A percentile compares a stretch with the other conserved stretches of the same genome.
phyloP scores from a whole-genome alignment of 2,888 invertebrate genomes.

The Mallateleia sp. region DNA sequence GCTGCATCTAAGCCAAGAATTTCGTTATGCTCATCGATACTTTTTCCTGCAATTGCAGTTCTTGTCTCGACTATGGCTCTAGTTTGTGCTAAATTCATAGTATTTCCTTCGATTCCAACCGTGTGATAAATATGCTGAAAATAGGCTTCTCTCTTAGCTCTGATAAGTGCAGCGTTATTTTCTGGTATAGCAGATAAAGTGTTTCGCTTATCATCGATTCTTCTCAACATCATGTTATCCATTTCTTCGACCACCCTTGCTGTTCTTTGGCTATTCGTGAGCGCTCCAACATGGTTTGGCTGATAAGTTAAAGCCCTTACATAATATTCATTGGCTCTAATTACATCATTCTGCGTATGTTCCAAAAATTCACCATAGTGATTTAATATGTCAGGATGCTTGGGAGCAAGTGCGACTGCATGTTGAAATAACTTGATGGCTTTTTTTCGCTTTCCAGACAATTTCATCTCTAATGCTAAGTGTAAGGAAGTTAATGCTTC shows the following conservation, averaged over 20 bases:
- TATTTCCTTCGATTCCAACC: conserved; percentile 99
- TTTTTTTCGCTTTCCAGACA: conserved; percentile 95
- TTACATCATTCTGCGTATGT: conserved; percentile 95
- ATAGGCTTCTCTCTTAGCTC: conserved; percentile 98
- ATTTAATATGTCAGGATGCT: conserved; percentile 97
- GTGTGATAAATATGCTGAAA: conserved; percentile 99
- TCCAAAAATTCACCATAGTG: conserved; percentile 98
- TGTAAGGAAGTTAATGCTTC: conserved; percentile 97
- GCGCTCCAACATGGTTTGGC: conserved; percentile 95
- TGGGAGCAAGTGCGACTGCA: conserved; percentile 97
- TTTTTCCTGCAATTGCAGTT: conserved; percentile 96
- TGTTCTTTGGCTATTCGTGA: conserved; percentile 95
- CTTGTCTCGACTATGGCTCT: conserved; percentile 97
- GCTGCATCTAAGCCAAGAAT: conserved; percentile 98
- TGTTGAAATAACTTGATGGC: conserved; percentile 97
- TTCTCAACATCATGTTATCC: conserved; percentile 94
- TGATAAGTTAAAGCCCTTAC: conserved; percentile 95
- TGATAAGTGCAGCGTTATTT: conserved; percentile 94
- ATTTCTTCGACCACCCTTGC: conserved; percentile 97
- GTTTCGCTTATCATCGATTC: conserved; percentile 96
- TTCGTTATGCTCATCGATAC: conserved; percentile 99
- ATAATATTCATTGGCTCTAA: conserved; percentile 97
- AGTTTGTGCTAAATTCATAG: conserved; percentile 98
- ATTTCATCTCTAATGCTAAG: conserved; percentile 96
- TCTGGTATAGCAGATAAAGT: conserved; percentile 95